Evolutionary conservation across 2,797 vertebrate species (phyloP), one percentile per base, ranked within the genome.

Genomic region (Urophycis tenuis): DNA sequence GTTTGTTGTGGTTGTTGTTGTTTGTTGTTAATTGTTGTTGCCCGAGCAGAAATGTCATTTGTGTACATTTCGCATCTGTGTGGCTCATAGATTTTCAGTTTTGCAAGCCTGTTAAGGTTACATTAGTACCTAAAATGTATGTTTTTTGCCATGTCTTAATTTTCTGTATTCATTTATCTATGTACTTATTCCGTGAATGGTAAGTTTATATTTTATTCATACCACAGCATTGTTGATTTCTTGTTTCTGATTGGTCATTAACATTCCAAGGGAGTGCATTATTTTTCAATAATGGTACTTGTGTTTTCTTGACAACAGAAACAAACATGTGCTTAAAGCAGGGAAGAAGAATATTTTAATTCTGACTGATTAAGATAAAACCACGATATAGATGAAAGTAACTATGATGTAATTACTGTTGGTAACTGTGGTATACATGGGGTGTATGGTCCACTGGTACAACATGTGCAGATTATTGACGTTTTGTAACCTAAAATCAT

Each of bases 141-240:
- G 70, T 15, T 36, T 73, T 77, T 75, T 71, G 73, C 74, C 76
- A 82, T 80, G 81, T 76, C 31, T 82, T 29, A 84, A 82, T 29
- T 73, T 67, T 67, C 15, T 82, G 71, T 77, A 12, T 29, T 29
- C 29, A 67, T 67, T 67, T 29, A 67, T 67, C n/a, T 78, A 25
- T 30, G 19, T 81, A 33, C 70, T 41, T 80, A 81, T 3, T 36
- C 32, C 72, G 60, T 74, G 73, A 11, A 70, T n/a, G 81, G 19
- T 85, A 30, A 77, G 69, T 85, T 83, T 17, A 84, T 81, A 73
- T 82, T 85, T 84, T 30, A 84, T 73, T 29, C 53, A 17, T 17
- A 34, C 67, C 72, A 30, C 1, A 69, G 32, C 72, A 25, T 34
- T 78, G 73, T 32, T 79, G 64, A 14, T 5, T 53, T 22, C 45